phyloP scores from a whole-genome alignment of 2,888 invertebrate species.

The Drosophila yooni region DNA sequence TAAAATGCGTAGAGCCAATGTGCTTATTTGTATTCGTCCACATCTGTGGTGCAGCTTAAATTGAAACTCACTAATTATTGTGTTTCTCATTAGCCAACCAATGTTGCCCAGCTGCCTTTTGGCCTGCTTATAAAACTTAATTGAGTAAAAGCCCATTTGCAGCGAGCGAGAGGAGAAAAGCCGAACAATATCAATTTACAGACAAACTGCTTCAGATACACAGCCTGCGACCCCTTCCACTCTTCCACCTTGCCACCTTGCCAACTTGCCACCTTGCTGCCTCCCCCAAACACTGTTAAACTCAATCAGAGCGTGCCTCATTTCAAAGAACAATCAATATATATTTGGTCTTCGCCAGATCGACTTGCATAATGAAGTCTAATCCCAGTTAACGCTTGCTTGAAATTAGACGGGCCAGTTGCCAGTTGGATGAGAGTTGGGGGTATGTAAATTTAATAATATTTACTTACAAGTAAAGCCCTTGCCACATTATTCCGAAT shows the following conservation, averaged over 20 bases:
- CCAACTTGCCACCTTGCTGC: not conserved
- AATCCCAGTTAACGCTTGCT: conserved; percentile 72
- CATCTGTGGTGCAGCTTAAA: conserved; percentile 3
- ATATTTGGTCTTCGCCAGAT: conserved; percentile 25
- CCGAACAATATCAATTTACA: conserved; percentile 75
- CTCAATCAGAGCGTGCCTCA: conserved; percentile 64
- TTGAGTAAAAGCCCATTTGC: conserved; percentile 69
- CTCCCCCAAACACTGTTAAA: not conserved
- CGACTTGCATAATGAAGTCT: conserved; percentile 74
- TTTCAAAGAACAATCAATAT: conserved; percentile 74
- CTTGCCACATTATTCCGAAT: conserved; percentile 51
- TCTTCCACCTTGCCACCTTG: not conserved
- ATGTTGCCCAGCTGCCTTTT: conserved; percentile 38
- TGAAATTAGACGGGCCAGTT: conserved; percentile 33
- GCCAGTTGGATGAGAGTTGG: conserved; percentile 22
- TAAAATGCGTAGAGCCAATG: not conserved
- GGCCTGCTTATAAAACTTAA: conserved; percentile 65
- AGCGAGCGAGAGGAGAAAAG: conserved; percentile 45
- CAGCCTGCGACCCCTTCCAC: not conserved
- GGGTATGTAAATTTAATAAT: conserved; percentile 78
- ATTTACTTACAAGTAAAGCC: conserved; percentile 75
- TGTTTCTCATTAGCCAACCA: conserved; percentile 37
- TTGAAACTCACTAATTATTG: conserved; percentile 20
- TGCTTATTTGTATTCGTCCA: not conserved
- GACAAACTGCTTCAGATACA: conserved; percentile 20